phyloP scores from a whole-genome alignment of 2,797 vertebrate species.

The Lutra lutra region DNA sequence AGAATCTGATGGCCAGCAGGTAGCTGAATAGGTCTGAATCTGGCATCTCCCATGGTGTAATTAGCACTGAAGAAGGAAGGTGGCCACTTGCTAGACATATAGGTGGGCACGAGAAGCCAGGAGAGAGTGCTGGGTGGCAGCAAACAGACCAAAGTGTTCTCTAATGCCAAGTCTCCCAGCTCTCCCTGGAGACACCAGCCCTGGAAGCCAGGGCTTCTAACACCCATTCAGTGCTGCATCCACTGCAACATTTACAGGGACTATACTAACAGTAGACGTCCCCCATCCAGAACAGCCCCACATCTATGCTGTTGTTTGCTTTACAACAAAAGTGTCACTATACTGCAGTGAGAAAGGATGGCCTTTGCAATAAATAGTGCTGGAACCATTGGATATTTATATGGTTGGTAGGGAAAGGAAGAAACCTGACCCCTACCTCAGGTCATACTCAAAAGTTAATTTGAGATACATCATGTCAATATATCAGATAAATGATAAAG shows the following conservation, averaged over 20 bases:
- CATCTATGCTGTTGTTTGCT: not conserved
- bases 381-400: not conserved
- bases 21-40: not conserved
- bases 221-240: too few relatives aligned
- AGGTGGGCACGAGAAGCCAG: too few relatives aligned
- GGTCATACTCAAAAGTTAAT: not conserved
- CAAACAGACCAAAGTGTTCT: not conserved
- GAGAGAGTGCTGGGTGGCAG: not conserved
- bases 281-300: not conserved
- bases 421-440: not conserved
- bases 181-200: not conserved
- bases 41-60: too few relatives aligned
- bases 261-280: not conserved
- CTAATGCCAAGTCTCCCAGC: not conserved
- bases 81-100: not conserved
- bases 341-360: not conserved
- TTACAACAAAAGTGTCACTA: not conserved
- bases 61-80: not conserved
- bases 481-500: not conserved
- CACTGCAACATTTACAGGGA: not conserved
- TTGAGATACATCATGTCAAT: not conserved
- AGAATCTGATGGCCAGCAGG: not conserved
- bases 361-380: not conserved
- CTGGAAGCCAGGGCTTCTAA: not conserved
- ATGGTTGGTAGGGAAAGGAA: not conserved